These are phyloP conservation scores for Castor canadensis DNA, from an alignment of 2,113 vertebrate genomes.

Conservation along the genomic window DNA sequence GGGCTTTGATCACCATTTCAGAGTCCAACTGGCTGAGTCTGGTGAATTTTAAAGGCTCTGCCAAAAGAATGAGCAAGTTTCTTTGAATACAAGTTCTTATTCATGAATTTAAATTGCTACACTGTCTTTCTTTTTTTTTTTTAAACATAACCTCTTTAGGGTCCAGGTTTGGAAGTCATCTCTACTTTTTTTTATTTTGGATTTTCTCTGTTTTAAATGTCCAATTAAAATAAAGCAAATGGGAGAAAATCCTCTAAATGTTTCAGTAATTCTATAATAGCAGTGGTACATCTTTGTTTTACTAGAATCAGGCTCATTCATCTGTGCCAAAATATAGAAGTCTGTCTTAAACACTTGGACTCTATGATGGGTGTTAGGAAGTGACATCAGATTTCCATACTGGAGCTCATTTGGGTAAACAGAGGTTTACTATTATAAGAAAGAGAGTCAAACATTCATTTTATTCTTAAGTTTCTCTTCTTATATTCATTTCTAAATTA, in stretches of 20 bases:
- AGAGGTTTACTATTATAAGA: constrained; percentile 19
- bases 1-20: neutral
- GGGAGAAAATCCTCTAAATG: neutral
- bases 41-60: neutral
- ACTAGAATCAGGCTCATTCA: neutral
- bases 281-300: neutral
- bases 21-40: neutral
- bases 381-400: neutral
- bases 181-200: constrained; percentile 25
- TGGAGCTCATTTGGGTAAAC: constrained; percentile 15
- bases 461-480: constrained; percentile 35
- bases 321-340: neutral
- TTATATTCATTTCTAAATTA: constrained; percentile 15
- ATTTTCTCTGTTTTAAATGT: neutral
- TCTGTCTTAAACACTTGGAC: neutral
- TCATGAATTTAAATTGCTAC: neutral
- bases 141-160: neutral
- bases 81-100: constrained; percentile 21
- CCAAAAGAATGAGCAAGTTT: neutral
- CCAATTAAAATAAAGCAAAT: constrained; percentile 17
- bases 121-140: neutral
- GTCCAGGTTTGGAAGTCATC: neutral
- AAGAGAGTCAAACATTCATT: neutral
- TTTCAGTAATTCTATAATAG: neutral
- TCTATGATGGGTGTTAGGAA: neutral